A percentile compares a stretch with the other conserved stretches of the same genome.
phyloP scores from a whole-genome alignment of 2,888 invertebrate genomes.

The Sinelater perroti region DNA sequence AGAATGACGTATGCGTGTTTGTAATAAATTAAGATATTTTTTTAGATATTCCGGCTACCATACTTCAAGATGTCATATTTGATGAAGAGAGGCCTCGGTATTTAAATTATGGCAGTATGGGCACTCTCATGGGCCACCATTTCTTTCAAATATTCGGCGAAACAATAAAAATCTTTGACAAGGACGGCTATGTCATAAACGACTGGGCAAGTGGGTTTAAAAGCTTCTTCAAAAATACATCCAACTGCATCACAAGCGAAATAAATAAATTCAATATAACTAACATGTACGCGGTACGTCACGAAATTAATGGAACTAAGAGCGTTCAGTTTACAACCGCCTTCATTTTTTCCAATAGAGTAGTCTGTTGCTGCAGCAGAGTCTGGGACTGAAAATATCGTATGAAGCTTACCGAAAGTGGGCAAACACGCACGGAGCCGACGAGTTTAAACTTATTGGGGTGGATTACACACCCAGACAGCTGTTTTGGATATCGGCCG shows the following conservation, averaged over 20 bases:
- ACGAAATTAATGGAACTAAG: not conserved
- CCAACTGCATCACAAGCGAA: constrained; percentile 17
- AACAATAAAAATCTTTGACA: constrained; percentile 13
- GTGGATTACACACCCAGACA: constrained; percentile 71
- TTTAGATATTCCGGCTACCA: constrained; percentile 76
- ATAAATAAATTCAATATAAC: constrained; percentile 2
- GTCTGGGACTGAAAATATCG: constrained; percentile 79
- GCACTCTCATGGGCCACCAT: constrained; percentile 87
- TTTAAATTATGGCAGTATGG: constrained; percentile 88
- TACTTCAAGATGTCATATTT: constrained; percentile 88
- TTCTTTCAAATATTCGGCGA: constrained; percentile 81
- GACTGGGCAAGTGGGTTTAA: constrained; percentile 1
- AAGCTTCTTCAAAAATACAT: not conserved
- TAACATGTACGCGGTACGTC: constrained; percentile 11
- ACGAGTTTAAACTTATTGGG: constrained; percentile 74
- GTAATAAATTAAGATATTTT: not conserved
- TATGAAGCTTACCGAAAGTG: constrained; percentile 82
- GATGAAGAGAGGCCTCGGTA: constrained; percentile 83
- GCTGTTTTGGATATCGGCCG: constrained; percentile 59
- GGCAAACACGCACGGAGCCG: constrained; percentile 66
- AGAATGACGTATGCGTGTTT: not conserved
- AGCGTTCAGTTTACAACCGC: not conserved
- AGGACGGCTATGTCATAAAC: constrained; percentile 13
- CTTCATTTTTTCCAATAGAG: constrained; percentile 21
- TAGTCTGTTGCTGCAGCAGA: constrained; percentile 23